Conservation (phyloP, 2,797 vertebrate species). For the Manis pentadactyla region DNA sequence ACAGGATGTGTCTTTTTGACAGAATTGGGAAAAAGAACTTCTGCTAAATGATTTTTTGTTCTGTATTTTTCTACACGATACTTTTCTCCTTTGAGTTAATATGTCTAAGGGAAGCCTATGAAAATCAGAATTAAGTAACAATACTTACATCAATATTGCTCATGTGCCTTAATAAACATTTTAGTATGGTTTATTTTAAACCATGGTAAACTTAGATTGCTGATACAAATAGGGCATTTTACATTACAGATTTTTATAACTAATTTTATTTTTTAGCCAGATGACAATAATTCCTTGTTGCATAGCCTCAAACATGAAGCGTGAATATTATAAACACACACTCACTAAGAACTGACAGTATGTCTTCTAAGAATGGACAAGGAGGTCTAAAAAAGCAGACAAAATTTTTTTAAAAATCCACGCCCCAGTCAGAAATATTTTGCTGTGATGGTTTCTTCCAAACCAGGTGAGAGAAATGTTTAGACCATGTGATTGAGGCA, state of each 20-base stretch:
- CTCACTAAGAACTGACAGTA: neutral
- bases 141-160: neutral
- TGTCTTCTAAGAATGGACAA: neutral
- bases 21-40: constrained; percentile 7
- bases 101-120: neutral
- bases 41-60: neutral
- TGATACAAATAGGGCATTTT: neutral
- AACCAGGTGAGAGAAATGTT: neutral
- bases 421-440: constrained; percentile 1
- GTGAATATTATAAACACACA: neutral
- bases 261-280: constrained; percentile 12
- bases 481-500: neutral
- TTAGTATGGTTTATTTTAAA: constrained; percentile 28
- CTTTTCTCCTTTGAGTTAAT: constrained; percentile 45
- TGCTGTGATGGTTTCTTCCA: neutral
- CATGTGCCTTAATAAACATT: neutral
- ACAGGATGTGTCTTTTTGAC: neutral
- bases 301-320: neutral
- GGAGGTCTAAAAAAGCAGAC: neutral
- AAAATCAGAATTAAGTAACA: constrained; percentile 39
- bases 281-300: neutral
- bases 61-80: neutral
- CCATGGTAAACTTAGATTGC: neutral
- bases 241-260: neutral
- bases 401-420: neutral